Evolutionary conservation across 2,888 invertebrate species (phyloP), one percentile per base, ranked within the genome.

Genomic region (Machimus atricapillus): DNA sequence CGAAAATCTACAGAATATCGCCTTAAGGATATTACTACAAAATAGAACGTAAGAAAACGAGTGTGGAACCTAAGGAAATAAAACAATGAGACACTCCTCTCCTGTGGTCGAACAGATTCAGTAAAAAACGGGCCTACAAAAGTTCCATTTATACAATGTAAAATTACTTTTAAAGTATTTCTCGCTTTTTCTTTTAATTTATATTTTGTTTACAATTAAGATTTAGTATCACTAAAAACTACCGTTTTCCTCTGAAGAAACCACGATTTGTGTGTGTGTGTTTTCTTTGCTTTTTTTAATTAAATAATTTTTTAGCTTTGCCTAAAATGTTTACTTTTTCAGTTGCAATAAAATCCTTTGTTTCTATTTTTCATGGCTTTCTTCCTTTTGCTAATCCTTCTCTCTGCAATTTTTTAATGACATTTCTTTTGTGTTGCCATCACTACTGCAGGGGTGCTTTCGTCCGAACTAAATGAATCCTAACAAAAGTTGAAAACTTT

Each of bases 181-280:
- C 66, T 66, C 56, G 66, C 34, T 14, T 40, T 66, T 83, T 46
- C 43, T 46, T 46, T 83, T 66, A 34, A 40, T 83, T 83, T 40
- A 40, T 83, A 66, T 43, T 40, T 79, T 66, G 58, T 83, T 83
- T 83, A 83, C 56, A 66, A 83, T 83, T 83, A 83, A 81, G 56
- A 83, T 83, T 83, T 83, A 83, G 66, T 83, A 83, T 83, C 82
- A 83, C 82, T 83, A 83, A 83, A 66, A 66, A 37, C 66, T 83
- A 66, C 82, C 27, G n/a, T 83, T 83, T 83, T 83, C 40, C 37
- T 83, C 37, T 58, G 58, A 40, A 83, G 82, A 83, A 83, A 83
- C 82, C 82, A 83, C 82, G 46, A 52, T 83, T 83, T 82, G 31
- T 81, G 52, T 66, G 19, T 66, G 66, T 66, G 66, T 82, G 16